Evolutionary conservation across 2,113 vertebrate genomes (phyloP).

Genomic region (Fukomys damarensis): DNA sequence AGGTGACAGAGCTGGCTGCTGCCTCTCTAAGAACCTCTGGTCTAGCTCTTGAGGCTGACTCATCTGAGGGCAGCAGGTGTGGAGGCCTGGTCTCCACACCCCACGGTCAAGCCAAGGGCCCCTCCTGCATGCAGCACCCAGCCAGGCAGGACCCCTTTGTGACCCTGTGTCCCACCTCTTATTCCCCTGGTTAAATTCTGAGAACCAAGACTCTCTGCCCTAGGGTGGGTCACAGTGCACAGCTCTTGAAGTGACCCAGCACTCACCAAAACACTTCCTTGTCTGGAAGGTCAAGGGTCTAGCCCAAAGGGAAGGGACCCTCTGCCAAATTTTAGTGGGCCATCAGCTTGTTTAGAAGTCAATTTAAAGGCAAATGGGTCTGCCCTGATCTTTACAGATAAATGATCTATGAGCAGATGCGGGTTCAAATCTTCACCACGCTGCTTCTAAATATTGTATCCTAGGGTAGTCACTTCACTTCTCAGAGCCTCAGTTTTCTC

Average conservation of each 20-base stretch:
- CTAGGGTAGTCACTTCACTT: background rate
- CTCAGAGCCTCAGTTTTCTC: background rate
- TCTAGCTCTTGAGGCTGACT: background rate
- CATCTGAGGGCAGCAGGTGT: background rate
- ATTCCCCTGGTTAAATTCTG: background rate
- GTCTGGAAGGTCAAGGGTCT: background rate
- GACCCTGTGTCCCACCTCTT: background rate
- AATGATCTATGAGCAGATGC: background rate
- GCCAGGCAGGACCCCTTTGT: background rate
- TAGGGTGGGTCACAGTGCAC: background rate
- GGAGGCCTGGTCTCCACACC: background rate
- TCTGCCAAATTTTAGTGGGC: background rate
- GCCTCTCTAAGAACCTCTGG: background rate
- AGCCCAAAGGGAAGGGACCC: background rate
- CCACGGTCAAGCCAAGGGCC: background rate
- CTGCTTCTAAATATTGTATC: background rate
- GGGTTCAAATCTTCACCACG: background rate
- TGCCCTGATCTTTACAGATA: background rate
- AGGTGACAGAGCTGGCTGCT: background rate
- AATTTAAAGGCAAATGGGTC: background rate
- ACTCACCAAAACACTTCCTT: background rate
- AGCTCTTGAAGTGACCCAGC: background rate
- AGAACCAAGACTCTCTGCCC: background rate
- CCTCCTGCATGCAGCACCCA: background rate
- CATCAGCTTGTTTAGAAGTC: background rate